Percentiles rank a stretch among this genome's conserved stretches.
Conservation (phyloP, 2,113 vertebrate genomes). For the Nothobranchius kuhntae region DNA sequence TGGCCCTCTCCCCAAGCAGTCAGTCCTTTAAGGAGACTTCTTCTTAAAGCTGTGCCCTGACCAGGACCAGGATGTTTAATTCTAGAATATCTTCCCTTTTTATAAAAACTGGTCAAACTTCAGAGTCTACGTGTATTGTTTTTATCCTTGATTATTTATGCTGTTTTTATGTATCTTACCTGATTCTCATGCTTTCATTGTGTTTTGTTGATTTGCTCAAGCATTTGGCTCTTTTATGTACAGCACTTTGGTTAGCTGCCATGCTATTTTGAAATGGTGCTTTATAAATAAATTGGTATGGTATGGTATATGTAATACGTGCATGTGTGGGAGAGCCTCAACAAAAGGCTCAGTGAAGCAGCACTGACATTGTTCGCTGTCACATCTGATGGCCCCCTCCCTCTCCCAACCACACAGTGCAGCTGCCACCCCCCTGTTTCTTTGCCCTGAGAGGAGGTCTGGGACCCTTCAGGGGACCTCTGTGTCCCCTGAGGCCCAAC, state of each 20-base stretch:
- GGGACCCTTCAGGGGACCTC: slow-evolving; percentile 48
- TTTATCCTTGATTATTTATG: no score
- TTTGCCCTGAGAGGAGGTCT: slow-evolving; percentile 31
- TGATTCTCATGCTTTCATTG: no score
- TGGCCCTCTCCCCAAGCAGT: slow-evolving; percentile 1
- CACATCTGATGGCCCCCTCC: slow-evolving; percentile 50
- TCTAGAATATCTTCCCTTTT: background rate
- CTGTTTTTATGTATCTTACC: no score
- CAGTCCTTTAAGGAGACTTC: no score
- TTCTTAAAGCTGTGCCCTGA: background rate
- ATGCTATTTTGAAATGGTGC: no score
- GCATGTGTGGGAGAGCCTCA: slow-evolving; percentile 21
- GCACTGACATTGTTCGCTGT: slow-evolving; percentile 66
- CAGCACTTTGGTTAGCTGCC: no score
- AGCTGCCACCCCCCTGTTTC: slow-evolving; percentile 32
- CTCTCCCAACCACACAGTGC: slow-evolving; percentile 26
- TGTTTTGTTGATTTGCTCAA: no score
- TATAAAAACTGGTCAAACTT: background rate
- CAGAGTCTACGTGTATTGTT: background rate
- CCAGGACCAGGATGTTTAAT: background rate
- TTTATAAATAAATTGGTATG: no score
- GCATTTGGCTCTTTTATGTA: no score
- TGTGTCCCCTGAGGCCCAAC: slow-evolving; percentile 49
- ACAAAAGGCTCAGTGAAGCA: slow-evolving; percentile 74
- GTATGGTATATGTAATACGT: slow-evolving; percentile 7